These are phyloP conservation scores for Pachyuromys duprasi DNA, from an alignment of 2,797 vertebrate species.

Conservation along the genomic window DNA sequence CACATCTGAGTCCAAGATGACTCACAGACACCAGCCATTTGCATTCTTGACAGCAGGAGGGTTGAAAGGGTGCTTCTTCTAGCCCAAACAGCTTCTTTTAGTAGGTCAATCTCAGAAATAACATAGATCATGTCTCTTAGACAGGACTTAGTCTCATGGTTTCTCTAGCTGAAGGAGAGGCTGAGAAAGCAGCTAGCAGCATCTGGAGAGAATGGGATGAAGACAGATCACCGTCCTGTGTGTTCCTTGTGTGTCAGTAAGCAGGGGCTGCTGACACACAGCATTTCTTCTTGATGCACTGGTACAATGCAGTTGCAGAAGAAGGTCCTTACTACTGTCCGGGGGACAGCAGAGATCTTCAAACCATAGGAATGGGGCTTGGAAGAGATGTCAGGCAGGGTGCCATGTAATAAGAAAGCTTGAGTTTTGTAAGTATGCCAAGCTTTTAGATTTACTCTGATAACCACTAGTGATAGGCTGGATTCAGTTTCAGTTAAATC, in stretches of 20 bases:
- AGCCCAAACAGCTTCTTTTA: not conserved
- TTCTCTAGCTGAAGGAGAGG: conserved; percentile 20
- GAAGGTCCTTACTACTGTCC: not conserved
- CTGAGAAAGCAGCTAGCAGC: not conserved
- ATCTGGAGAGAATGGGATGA: not conserved
- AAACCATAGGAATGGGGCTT: not conserved
- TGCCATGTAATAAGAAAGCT: not conserved
- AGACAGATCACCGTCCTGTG: not conserved
- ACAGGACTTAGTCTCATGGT: not conserved
- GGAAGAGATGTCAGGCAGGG: conserved; percentile 4
- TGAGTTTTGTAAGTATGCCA: not conserved
- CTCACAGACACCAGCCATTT: conserved; percentile 1
- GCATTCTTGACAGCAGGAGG: not conserved
- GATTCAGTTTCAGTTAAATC: not conserved
- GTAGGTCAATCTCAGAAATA: conserved; percentile 4
- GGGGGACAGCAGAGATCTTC: not conserved
- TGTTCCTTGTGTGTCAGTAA: not conserved
- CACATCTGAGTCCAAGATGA: not conserved
- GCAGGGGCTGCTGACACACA: not conserved
- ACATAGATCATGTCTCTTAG: not conserved
- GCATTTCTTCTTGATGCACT: not conserved
- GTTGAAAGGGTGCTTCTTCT: not conserved
- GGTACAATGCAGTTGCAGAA: not conserved
- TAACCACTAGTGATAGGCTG: not conserved
- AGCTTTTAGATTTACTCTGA: not conserved